Evolutionary conservation across 2,888 invertebrate species (phyloP).

Genomic region (Drosophila mercatorum): DNA sequence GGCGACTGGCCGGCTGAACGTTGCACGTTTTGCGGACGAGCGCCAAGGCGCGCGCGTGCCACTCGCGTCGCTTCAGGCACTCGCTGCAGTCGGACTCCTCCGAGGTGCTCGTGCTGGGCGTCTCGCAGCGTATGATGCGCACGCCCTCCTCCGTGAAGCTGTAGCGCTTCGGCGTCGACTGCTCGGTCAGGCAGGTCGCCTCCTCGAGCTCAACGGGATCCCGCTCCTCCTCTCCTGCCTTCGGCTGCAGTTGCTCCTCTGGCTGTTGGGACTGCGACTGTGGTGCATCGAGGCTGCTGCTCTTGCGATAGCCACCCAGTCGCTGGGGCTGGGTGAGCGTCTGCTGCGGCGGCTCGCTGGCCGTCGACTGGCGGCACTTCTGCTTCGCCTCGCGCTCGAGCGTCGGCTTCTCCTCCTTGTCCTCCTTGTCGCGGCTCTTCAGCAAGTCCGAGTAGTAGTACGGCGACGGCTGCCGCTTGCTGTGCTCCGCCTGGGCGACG

Average conservation of each 20-base stretch:
- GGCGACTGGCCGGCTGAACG: constrained; percentile 70
- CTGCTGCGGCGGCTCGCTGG: constrained; percentile 85
- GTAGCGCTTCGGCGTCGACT: constrained; percentile 87
- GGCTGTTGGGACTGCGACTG: constrained; percentile 31
- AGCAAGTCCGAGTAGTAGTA: constrained; percentile 93
- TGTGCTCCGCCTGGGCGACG: constrained; percentile 75
- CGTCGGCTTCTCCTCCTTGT: constrained; percentile 67
- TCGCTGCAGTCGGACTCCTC: constrained; percentile 85
- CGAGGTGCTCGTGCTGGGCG: constrained; percentile 84
- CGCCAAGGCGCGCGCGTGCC: constrained; percentile 84
- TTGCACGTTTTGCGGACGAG: constrained; percentile 84
- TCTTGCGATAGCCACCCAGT: constrained; percentile 87
- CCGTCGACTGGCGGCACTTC: constrained; percentile 83
- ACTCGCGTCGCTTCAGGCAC: constrained; percentile 84
- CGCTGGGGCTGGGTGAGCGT: constrained; percentile 69
- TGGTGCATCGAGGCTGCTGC: constrained; percentile 90
- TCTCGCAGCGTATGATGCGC: constrained; percentile 84
- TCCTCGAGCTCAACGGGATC: constrained; percentile 28
- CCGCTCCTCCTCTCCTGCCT: constrained; percentile 5
- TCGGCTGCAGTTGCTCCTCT: constrained; percentile 4
- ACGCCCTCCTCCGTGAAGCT: constrained; percentile 90
- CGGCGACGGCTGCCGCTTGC: constrained; percentile 90
- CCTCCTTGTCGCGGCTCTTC: constrained; percentile 82
- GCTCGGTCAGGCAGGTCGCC: constrained; percentile 45
- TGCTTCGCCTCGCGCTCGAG: constrained; percentile 77